Evolutionary conservation across 2,113 vertebrate species (phyloP), one percentile per base, ranked within the genome.

Genomic region (Hystrix cristata): DNA sequence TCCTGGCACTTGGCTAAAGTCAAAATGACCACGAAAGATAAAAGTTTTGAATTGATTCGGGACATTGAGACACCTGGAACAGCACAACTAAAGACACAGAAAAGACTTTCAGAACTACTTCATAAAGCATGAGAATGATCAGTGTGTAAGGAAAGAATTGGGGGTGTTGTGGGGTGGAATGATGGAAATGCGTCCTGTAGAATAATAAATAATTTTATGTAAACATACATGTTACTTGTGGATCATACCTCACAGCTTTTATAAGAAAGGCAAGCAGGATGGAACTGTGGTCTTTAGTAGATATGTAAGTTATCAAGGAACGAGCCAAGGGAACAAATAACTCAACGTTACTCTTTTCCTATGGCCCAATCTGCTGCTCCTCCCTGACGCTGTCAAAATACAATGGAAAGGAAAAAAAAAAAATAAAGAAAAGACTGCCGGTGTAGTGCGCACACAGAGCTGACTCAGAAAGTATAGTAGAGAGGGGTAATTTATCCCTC

Each of bases 271-370:
- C 16, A 16, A 6, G 21, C 62, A 29, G 62, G 6, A 11, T 43
- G 7, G 34, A 62, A 21, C 2, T 31, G 11, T 53, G 3, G 38
- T 74, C 5, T 80, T 78, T 82, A 34, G 27, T 74, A 82, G 18
- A 51, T 15, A 19, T n/a, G 13, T 3, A 94, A 81, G 4, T 82
- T 60, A 60, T 2, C 16, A 53, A n/a, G 21, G 14, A 53, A 90
- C 34, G 12, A 69, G 0, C 9, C 29, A 55, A 25, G 3, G 12
- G 43, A 94, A 85, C 2, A 76, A 92, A 64, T 74, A 71, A 59
- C 12, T 19, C 18, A 57, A 23, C 0, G 5, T 76, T 5, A 23
- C 5, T 53, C 25, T 3, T 0, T 51, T 53, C 6, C 29, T 1
- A 34, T 9, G 3, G 27, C 13, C 12, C 38, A 4, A 5, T 82